These are phyloP conservation scores for Leptoteleia sp. DNA, from an alignment of 1,140 invertebrate species.

Conservation along the genomic window DNA sequence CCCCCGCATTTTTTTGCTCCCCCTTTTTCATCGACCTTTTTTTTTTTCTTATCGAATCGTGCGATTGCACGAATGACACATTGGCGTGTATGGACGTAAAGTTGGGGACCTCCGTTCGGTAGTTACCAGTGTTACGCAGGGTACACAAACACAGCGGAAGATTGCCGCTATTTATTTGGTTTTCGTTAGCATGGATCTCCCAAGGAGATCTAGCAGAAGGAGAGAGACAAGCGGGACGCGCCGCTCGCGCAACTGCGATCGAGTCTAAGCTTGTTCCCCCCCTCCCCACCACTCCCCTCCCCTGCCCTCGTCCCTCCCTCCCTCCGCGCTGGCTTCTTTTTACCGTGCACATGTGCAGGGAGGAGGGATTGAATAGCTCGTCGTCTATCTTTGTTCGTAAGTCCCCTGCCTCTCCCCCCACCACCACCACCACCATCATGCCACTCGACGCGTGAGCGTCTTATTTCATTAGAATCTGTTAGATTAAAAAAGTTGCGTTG, in stretches of 20 bases:
- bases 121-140: slow-evolving; percentile 60
- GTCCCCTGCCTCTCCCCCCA: slow-evolving; percentile 3
- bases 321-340: no score
- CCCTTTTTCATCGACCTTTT: no score
- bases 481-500: slow-evolving; percentile 54
- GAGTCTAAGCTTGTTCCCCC: slow-evolving; percentile 55
- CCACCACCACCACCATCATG: no score
- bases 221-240: slow-evolving; percentile 23
- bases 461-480: slow-evolving; percentile 61
- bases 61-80: slow-evolving; percentile 21
- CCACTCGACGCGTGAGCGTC: slow-evolving; percentile 17
- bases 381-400: slow-evolving; percentile 41
- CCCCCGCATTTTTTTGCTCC: no score
- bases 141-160: slow-evolving; percentile 56
- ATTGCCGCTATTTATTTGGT: slow-evolving; percentile 65
- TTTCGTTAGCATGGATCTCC: slow-evolving; percentile 65
- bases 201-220: slow-evolving; percentile 63
- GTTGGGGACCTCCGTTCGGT: slow-evolving; percentile 36
- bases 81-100: slow-evolving; percentile 18
- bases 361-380: slow-evolving; percentile 62
- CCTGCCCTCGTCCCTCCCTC: no score
- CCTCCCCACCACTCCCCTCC: slow-evolving; percentile 12
- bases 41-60: slow-evolving; percentile 27
- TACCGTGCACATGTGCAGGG: slow-evolving; percentile 45
- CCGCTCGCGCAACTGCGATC: slow-evolving; percentile 37